phyloP scores from a whole-genome alignment of 2,113 vertebrate genomes.

The Turdus rufiventris region DNA sequence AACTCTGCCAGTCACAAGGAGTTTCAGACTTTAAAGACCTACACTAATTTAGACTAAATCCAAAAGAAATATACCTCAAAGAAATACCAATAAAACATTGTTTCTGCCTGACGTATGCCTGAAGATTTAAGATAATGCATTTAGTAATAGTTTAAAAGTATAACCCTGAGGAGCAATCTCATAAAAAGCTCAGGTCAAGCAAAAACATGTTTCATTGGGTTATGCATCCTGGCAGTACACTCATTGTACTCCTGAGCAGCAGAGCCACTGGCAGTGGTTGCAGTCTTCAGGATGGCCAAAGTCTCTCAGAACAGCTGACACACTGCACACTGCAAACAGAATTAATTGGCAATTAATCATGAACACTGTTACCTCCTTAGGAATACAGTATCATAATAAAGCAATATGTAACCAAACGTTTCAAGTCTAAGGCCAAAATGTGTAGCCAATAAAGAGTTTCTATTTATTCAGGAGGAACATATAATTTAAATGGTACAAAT shows the following conservation, averaged over 20 bases:
- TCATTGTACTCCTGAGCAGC: background rate
- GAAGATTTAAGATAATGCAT: constrained; percentile 16
- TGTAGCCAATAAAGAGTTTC: background rate
- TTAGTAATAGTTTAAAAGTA: background rate
- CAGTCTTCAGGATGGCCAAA: rapidly evolving
- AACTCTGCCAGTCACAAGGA: background rate
- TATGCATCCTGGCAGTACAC: background rate
- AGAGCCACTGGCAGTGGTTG: background rate
- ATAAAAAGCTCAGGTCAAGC: constrained; percentile 25
- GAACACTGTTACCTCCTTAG: background rate
- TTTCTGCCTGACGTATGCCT: background rate
- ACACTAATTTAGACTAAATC: background rate
- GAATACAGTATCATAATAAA: background rate
- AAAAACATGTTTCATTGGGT: background rate
- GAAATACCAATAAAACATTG: background rate
- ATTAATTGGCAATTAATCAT: background rate
- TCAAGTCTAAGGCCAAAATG: background rate
- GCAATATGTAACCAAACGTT: background rate
- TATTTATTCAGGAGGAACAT: background rate
- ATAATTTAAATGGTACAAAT: background rate
- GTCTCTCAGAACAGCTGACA: background rate
- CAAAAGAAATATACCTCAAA: background rate
- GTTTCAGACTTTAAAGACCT: background rate
- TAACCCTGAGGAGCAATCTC: constrained; percentile 13
- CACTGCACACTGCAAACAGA: background rate